Base-by-base conservation (phyloP, 1,140 invertebrate species). In the Drosophila subpulchrella region DNA sequence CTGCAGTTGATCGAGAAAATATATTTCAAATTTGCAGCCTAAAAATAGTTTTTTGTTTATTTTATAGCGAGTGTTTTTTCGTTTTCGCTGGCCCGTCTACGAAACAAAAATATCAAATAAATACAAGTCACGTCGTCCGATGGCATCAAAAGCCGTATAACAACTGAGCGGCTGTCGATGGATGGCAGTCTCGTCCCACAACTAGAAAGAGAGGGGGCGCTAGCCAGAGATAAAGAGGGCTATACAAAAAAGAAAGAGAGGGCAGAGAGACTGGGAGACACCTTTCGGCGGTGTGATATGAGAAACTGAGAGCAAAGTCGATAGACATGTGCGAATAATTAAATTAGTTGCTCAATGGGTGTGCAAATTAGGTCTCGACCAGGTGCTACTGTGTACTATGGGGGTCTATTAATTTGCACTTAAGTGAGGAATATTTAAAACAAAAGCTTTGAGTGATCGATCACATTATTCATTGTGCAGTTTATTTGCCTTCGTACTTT, bases 31-130 rank as follows among this genome's bases (percentile, higher is more conserved):
- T 83, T 77, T 65, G 76, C 70, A 67, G 86, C 60, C 85, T 89
- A 85, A 79, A 89, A 89, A 89, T 90, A 89, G 84, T 89, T 89
- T 56, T 88, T 82, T 79, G 56, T 89, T 88, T 82, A 59, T 77
- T 71, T 89, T 67, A 51, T 75, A 39, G 67, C 48, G 65, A 75
- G 50, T 78, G 46, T 24, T 54, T 24, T 54, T 63, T 75, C 20
- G 60, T 51, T 54, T 67, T 72, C 30, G 53, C 44, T 48, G 60
- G 53, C 36, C 36, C 20, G 53, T 36, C 38, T 12, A 15, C 8
- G 20, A 44, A 34, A 1, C 3, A n/a, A 11, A 32, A 70, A 44
- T 12, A 42, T 11, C 42, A 39, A 62, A 62, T 50, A 67, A 41
- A 39, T 50, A 57, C 51, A 34, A 73, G 57, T 39, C 68, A 86